Conservation (phyloP, 2,888 invertebrate species). For the Carpatolechia fugitivella region DNA sequence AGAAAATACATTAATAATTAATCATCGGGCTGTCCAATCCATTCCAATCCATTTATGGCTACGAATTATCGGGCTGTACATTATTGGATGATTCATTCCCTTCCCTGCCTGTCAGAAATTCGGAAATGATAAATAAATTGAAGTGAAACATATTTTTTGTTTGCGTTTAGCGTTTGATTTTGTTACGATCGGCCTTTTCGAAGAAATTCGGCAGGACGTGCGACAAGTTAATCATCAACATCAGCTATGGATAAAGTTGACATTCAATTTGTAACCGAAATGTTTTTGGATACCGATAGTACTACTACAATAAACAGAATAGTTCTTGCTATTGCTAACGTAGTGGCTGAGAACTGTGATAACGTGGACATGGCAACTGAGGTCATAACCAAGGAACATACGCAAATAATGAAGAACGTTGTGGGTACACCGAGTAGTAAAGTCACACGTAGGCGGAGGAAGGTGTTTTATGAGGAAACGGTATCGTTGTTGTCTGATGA, state of each 20-base stretch:
- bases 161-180: too few relatives aligned
- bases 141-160: too few relatives aligned
- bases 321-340: slow-evolving; percentile 56
- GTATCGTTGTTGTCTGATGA: slow-evolving; percentile 48
- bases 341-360: slow-evolving; percentile 58
- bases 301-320: slow-evolving; percentile 54
- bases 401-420: slow-evolving; percentile 16
- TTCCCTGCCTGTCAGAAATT: too few relatives aligned
- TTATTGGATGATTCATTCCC: too few relatives aligned
- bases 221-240: too few relatives aligned
- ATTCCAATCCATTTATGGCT: too few relatives aligned
- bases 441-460: slow-evolving; percentile 19
- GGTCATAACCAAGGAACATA: slow-evolving; percentile 38
- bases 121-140: too few relatives aligned
- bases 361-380: slow-evolving; percentile 47
- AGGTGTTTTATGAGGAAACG: slow-evolving; percentile 49
- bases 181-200: too few relatives aligned
- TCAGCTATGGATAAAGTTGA: slow-evolving; percentile 47
- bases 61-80: too few relatives aligned
- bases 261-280: slow-evolving; percentile 57
- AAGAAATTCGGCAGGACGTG: too few relatives aligned
- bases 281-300: slow-evolving; percentile 62
- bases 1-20: too few relatives aligned
- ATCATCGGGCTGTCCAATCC: too few relatives aligned
- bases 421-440: not conserved